phyloP scores from a whole-genome alignment of 1,140 invertebrate species.

The Caerostris darwini region DNA sequence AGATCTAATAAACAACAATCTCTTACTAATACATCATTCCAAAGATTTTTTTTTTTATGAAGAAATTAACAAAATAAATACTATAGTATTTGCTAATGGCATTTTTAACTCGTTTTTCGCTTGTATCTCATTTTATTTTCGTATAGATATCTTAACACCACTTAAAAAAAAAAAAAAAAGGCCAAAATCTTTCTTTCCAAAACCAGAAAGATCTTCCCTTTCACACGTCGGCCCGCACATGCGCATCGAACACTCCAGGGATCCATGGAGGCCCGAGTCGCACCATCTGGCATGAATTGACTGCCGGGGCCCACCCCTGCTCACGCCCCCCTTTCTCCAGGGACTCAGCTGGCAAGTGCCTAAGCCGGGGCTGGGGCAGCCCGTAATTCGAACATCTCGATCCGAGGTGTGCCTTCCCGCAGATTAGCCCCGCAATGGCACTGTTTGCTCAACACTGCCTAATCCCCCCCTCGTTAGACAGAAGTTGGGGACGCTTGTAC shows the following conservation, averaged over 20 bases:
- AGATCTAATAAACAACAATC: no score
- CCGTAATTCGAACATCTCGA: conserved; percentile 39
- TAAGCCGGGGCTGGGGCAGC: background rate
- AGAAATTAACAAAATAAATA: no score
- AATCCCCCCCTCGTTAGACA: conserved; percentile 41
- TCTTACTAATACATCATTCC: no score
- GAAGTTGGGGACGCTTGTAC: background rate
- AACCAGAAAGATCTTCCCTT: background rate
- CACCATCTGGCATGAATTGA: conserved; percentile 73
- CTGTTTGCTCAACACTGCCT: conserved; percentile 60
- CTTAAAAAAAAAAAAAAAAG: no score
- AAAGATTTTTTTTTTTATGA: no score
- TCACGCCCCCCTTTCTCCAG: conserved; percentile 49
- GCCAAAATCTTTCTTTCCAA: background rate
- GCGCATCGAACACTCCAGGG: background rate
- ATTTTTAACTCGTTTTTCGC: no score
- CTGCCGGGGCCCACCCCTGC: conserved; percentile 20
- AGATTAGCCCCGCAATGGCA: conserved; percentile 59
- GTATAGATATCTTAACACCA: no score
- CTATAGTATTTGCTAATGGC: no score
- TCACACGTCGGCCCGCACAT: background rate
- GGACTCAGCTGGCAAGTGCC: conserved; percentile 70
- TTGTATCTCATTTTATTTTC: no score
- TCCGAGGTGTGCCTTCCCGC: conserved; percentile 47
- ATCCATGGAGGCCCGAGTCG: background rate